Conservation (phyloP, 2,113 vertebrate genomes). For the Orcinus orca region DNA sequence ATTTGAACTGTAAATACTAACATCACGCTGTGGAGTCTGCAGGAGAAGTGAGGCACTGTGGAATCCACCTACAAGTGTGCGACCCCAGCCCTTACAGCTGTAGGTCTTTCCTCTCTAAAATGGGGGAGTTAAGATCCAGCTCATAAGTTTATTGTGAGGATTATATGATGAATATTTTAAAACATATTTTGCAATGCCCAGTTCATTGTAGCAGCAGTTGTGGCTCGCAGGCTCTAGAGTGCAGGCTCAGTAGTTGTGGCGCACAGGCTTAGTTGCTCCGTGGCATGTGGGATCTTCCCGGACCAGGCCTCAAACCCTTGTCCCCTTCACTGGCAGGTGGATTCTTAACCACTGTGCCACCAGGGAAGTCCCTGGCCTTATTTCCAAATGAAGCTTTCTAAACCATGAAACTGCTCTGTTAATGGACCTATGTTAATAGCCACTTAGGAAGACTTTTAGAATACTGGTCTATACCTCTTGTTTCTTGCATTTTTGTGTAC, state of each 20-base stretch:
- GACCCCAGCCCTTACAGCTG: constrained; percentile 9
- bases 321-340: no score
- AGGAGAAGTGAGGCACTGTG: not conserved
- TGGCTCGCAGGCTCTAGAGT: no score
- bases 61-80: not conserved
- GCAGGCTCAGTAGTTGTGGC: no score
- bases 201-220: not conserved
- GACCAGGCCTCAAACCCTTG: no score
- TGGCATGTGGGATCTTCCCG: no score
- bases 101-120: constrained; percentile 9
- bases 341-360: no score
- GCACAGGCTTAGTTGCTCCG: no score
- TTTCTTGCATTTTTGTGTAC: not conserved
- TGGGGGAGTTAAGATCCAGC: not conserved
- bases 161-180: constrained; percentile 28
- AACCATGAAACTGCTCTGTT: not conserved
- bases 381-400: not conserved
- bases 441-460: not conserved
- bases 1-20: constrained; percentile 77
- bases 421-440: not conserved
- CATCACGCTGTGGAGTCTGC: constrained; percentile 48
- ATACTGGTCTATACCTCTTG: not conserved
- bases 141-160: constrained; percentile 32
- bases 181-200: not conserved
- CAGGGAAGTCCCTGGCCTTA: no score